A percentile compares a stretch with the other conserved stretches of the same genome.
Conservation (phyloP, 2,797 vertebrate genomes). For the Chanos chanos region DNA sequence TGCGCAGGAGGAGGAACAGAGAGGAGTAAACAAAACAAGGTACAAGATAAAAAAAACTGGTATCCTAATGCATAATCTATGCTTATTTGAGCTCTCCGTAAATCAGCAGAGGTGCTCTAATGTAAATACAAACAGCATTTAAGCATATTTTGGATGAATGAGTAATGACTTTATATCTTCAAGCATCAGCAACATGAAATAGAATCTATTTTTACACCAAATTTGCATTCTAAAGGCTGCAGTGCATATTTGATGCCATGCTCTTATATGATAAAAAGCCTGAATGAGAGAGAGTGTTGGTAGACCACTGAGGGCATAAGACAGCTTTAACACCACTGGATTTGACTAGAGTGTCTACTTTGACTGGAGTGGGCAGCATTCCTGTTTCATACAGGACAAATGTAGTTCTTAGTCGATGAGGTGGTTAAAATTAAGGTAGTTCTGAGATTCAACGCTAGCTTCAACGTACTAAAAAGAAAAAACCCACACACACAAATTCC, state of each 20-base stretch:
- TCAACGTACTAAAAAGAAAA: too few relatives aligned
- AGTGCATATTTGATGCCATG: slow-evolving; percentile 56
- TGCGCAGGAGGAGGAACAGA: too few relatives aligned
- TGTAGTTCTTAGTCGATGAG: slow-evolving; percentile 11
- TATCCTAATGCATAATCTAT: slow-evolving; percentile 30
- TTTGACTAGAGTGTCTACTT: slow-evolving; percentile 13
- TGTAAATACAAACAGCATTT: slow-evolving; percentile 50
- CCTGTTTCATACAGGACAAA: slow-evolving; percentile 16
- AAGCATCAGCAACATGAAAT: slow-evolving; percentile 46
- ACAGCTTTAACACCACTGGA: not conserved
- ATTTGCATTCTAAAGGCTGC: slow-evolving; percentile 60
- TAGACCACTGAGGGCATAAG: slow-evolving; percentile 37
- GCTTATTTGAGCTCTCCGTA: slow-evolving; percentile 31
- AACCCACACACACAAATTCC: too few relatives aligned
- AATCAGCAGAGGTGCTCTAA: slow-evolving; percentile 41
- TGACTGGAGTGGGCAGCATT: slow-evolving; percentile 11
- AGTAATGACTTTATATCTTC: slow-evolving; percentile 47
- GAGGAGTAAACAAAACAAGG: too few relatives aligned
- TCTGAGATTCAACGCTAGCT: too few relatives aligned
- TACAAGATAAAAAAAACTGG: slow-evolving; percentile 16
- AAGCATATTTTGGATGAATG: slow-evolving; percentile 40
- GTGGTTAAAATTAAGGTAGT: too few relatives aligned
- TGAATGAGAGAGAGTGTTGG: slow-evolving; percentile 36
- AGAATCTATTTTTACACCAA: slow-evolving; percentile 53
- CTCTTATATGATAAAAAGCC: slow-evolving; percentile 39